These are phyloP conservation scores for Actinostola sp. DNA, from an alignment of 92 coral and sea anemone species.

Conservation along the genomic window DNA sequence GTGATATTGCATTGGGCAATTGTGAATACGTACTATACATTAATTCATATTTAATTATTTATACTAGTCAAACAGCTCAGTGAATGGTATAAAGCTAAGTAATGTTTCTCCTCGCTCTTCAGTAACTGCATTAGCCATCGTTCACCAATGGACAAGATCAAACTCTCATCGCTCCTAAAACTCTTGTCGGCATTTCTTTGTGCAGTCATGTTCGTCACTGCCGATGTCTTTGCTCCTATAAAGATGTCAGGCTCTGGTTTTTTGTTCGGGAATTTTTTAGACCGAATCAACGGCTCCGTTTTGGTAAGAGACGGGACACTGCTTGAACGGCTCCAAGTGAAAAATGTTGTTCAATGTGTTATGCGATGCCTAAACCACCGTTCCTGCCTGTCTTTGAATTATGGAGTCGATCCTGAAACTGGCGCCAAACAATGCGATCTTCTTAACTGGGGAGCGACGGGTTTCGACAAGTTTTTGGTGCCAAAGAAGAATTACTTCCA, in stretches of 20 bases:
- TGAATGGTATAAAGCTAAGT: no score
- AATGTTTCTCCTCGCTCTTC: no score
- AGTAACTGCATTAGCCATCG: no score
- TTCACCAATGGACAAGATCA: no score
- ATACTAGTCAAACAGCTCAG: no score
- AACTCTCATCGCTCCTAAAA: no score
- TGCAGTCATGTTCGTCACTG: no score
- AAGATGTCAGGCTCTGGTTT: not conserved
- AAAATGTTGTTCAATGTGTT: not conserved
- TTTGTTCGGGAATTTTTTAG: not conserved
- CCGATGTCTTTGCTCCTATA: not conserved
- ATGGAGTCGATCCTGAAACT: not conserved
- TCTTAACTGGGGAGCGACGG: not conserved
- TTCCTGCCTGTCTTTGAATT: constrained; percentile 4
- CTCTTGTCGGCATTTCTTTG: no score
- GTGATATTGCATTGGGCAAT: no score
- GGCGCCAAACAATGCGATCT: not conserved
- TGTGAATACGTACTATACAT: no score
- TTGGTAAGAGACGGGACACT: not conserved
- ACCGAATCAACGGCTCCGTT: not conserved
- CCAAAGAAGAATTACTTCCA: not conserved
- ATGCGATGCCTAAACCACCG: not conserved
- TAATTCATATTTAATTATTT: no score
- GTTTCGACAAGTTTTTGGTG: not conserved
- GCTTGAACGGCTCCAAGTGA: not conserved